Conservation (phyloP, 2,888 invertebrate species). For the Stramonita haemastoma region DNA sequence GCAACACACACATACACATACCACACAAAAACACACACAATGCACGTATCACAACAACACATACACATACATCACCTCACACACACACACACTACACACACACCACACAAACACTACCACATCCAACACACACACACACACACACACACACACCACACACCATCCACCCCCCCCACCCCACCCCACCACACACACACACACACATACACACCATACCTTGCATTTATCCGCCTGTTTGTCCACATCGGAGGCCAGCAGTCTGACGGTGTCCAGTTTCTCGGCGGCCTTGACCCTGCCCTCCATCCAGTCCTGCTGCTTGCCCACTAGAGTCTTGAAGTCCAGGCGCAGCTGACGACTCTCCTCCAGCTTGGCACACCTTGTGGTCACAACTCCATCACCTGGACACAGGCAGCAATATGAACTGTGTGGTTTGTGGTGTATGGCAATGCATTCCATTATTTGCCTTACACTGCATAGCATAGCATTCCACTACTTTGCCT, state of each 20-base stretch:
- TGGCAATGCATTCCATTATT: too few relatives aligned
- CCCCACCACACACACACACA: not conserved
- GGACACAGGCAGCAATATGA: not conserved
- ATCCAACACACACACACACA: too few relatives aligned
- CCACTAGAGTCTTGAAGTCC: constrained; percentile 87
- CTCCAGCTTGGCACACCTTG: constrained; percentile 82
- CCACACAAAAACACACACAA: constrained; percentile 5
- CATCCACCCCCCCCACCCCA: too few relatives aligned
- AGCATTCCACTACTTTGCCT: too few relatives aligned
- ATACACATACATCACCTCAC: not conserved
- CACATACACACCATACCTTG: constrained; percentile 79
- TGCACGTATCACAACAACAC: not conserved
- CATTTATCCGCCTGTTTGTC: constrained; percentile 88
- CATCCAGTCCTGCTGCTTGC: constrained; percentile 89
- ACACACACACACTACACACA: not conserved
- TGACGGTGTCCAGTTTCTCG: constrained; percentile 56
- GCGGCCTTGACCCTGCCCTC: constrained; percentile 80
- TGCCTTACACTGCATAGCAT: too few relatives aligned
- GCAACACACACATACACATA: not conserved
- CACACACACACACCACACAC: not conserved
- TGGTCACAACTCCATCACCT: constrained; percentile 39
- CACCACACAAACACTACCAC: too few relatives aligned
- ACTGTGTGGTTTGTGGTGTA: too few relatives aligned
- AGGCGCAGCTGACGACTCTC: constrained; percentile 83
- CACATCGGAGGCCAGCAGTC: constrained; percentile 86